Base-by-base conservation (phyloP, 2,888 invertebrate genomes). In the Lottia scabra region DNA sequence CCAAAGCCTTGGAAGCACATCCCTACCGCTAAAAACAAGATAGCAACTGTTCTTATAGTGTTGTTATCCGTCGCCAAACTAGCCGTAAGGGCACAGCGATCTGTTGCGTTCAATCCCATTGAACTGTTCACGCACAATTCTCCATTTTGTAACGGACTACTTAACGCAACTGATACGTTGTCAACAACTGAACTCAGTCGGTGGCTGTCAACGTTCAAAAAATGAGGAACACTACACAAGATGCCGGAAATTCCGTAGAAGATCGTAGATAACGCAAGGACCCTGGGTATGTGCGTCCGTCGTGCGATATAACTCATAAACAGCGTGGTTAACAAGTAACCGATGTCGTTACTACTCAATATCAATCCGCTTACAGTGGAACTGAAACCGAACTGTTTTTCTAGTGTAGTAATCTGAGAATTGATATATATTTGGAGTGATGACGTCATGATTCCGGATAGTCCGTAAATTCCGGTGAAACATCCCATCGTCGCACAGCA, bases 281-380 rank as follows among this genome's bases (percentile, higher is more conserved):
- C 76, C 38, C 83, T 72, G 0, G 82, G 84, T 12, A 82, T 82
- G 70, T 84, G 82, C 2, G 79, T 30, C 10, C 76, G 68, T 1
- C 76, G 46, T 2, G 81, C 76, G 23, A 82, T 75, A 68, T 80
- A 79, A n/a, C 81, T 80, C 56, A 81, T 76, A 66, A 81, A 75
- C 1, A 84, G 68, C 0, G 78, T 80, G 63, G 77, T 78, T 10
- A 71, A 23, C 68, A 85, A 73, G 74, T 80, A 85, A 45, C 86
- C 85, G n/a, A 86, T 78, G 73, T 87, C 85, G 71, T 87, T 86
- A 73, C 83, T 83, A 67, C 82, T 83, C 76, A 86, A 79, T 12
- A 87, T 72, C 26, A 85, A 73, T 0, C 87, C 87, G 2, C 81
- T 80, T 65, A 83, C 78, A 15, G 84, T 78, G 73, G 84, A 84